Evolutionary conservation across 2,888 invertebrate genomes (phyloP), one percentile per base, ranked within the genome.

Genomic region (Peribatodes rhomboidaria): DNA sequence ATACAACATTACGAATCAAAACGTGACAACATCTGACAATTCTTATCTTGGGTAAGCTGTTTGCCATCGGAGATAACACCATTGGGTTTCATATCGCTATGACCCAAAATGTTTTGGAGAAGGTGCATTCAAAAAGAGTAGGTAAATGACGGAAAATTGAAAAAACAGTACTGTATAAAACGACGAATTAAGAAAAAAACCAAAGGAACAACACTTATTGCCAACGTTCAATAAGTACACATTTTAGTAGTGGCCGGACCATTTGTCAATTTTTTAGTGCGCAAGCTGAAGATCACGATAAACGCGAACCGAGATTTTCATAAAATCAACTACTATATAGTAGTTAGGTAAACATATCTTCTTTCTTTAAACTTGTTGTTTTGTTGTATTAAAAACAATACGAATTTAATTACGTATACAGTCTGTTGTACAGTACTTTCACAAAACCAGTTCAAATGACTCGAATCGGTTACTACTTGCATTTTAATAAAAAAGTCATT

Each of bases 61-160:
- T 50, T 59, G 22, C 50, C 50, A 52, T 59, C 52, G 35, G 33
- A 59, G 59, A 59, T 59, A 59, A 44, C 33, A 37, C 46, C 9
- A 59, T 42, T 37, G 10, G 44, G 22, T 22, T 22, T 22, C 42
- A 53, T 46, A 53, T 53, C 50, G 35, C 14, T 27, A 7, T 53
- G 37, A 60, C 53, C 52, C 27, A 46, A 60, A 60, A 60, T 37
- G 16, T 60, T 37, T 20, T 13, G 44, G 37, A 2, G 9, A 41
- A 46, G 13, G 22, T 46, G n/a, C 22, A 46, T 18, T 46, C 7
- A 57, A n/a, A n/a, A n/a, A n/a, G n/a, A 22, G 16, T 16, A 39
- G 27, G 22, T 4, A 47, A 22, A 9, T 2, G n/a, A 2, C 0
- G 1, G 9, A 14, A 27, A 20, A 44, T 37, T 3, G 8, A 4